Conservation (phyloP, 2,797 vertebrate species). For the Alfaro cultratus region DNA sequence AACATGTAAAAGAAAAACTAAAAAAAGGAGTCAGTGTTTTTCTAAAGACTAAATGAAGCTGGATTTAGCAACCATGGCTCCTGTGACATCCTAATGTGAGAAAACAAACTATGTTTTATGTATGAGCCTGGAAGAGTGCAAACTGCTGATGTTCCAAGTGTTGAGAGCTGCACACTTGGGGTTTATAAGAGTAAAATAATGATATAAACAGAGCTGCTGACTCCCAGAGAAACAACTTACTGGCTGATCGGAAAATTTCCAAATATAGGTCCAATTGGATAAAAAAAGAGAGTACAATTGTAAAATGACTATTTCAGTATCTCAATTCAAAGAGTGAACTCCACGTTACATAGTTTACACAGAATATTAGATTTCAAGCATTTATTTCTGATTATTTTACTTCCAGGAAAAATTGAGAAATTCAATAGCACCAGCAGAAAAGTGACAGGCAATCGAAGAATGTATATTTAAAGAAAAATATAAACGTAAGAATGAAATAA, state of each 20-base stretch:
- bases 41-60: not conserved
- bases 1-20: not conserved
- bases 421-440: not conserved
- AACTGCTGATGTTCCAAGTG: conserved; percentile 22
- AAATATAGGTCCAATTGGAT: not conserved
- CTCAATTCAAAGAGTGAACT: not conserved
- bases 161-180: conserved; percentile 28
- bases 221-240: not conserved
- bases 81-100: not conserved
- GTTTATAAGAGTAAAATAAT: conserved; percentile 12
- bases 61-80: conserved; percentile 1
- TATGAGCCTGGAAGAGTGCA: conserved; percentile 25
- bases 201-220: conserved; percentile 18
- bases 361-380: not conserved
- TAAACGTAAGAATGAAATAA: no score
- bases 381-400: not conserved
- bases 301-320: not conserved
- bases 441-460: no score
- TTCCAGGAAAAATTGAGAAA: not conserved
- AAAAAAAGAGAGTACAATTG: not conserved
- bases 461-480: no score
- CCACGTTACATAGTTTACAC: not conserved
- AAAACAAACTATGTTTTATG: conserved; percentile 20
- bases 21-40: not conserved
- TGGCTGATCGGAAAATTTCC: not conserved